These are phyloP conservation scores for Dermatemys mawii DNA, from an alignment of 2,113 vertebrate genomes.

Conservation along the genomic window DNA sequence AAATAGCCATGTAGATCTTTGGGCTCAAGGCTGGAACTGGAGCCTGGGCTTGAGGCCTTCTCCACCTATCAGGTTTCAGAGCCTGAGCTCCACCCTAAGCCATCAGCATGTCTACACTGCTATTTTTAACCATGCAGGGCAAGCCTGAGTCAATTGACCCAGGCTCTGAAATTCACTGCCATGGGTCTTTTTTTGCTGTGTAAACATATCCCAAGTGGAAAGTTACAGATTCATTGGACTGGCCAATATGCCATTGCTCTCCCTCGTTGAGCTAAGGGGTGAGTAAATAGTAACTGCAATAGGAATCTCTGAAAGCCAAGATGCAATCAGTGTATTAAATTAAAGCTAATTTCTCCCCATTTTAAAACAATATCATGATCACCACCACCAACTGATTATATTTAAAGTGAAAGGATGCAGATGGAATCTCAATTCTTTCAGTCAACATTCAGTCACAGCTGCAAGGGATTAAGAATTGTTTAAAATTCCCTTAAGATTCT, in stretches of 20 bases:
- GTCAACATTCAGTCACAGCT: conserved; percentile 49
- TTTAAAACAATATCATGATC: conserved; percentile 54
- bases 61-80: background rate
- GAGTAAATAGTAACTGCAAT: background rate
- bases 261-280: background rate
- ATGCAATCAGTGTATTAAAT: conserved; percentile 58
- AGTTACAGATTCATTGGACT: background rate
- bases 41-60: background rate
- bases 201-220: background rate
- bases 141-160: background rate
- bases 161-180: background rate
- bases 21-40: background rate
- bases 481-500: conserved; percentile 54
- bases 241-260: background rate
- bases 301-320: conserved; percentile 58
- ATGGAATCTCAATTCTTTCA: conserved; percentile 50
- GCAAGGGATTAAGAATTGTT: conserved; percentile 54
- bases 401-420: conserved; percentile 63
- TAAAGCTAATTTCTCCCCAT: conserved; percentile 56
- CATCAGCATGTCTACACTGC: background rate
- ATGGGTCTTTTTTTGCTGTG: background rate
- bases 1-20: background rate
- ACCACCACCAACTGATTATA: conserved; percentile 49
- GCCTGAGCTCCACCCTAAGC: background rate
- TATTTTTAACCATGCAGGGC: background rate